Conservation (phyloP, 2,113 vertebrate species). For the Hystrix brachyura region DNA sequence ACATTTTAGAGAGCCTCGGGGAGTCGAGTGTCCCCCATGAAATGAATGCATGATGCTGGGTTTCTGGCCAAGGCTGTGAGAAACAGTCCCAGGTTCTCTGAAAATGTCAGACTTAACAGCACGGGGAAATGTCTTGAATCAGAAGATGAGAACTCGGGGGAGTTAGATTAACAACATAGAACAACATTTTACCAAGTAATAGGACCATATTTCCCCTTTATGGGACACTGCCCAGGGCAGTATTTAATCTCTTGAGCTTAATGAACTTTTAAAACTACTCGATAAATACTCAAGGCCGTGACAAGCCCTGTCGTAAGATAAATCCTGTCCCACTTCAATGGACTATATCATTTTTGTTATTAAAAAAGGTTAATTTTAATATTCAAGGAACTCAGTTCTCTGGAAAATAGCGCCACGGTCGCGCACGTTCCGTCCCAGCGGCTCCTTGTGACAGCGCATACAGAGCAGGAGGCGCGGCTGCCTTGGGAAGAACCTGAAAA, state of each 20-base stretch:
- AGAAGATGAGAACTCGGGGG: constrained; percentile 86
- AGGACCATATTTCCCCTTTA: constrained; percentile 88
- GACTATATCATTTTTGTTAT: constrained; percentile 87
- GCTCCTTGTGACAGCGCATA: constrained; percentile 79
- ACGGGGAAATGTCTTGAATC: constrained; percentile 82
- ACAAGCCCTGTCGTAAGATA: constrained; percentile 87
- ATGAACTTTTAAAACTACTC: constrained; percentile 92
- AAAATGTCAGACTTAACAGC: constrained; percentile 87
- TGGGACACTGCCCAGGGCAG: constrained; percentile 86
- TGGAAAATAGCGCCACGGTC: constrained; percentile 83
- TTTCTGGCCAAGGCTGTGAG: constrained; percentile 47
- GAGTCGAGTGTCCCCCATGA: constrained; percentile 24
- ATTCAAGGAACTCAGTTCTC: constrained; percentile 84
- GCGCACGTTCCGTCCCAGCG: constrained; percentile 54
- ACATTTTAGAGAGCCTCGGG: constrained; percentile 83
- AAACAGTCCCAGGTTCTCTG: constrained; percentile 70
- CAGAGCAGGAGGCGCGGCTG: constrained; percentile 66
- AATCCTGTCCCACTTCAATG: constrained; percentile 84
- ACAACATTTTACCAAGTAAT: constrained; percentile 89
- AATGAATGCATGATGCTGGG: constrained; percentile 57
- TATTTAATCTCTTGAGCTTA: constrained; percentile 90
- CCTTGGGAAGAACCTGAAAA: neutral
- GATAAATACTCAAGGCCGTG: constrained; percentile 88
- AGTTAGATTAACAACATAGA: constrained; percentile 88
- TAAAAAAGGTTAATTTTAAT: constrained; percentile 89